Percentiles rank a stretch among this genome's conserved stretches.
Conservation (phyloP, 2,888 invertebrate species). For the Trichopoda pennipes region DNA sequence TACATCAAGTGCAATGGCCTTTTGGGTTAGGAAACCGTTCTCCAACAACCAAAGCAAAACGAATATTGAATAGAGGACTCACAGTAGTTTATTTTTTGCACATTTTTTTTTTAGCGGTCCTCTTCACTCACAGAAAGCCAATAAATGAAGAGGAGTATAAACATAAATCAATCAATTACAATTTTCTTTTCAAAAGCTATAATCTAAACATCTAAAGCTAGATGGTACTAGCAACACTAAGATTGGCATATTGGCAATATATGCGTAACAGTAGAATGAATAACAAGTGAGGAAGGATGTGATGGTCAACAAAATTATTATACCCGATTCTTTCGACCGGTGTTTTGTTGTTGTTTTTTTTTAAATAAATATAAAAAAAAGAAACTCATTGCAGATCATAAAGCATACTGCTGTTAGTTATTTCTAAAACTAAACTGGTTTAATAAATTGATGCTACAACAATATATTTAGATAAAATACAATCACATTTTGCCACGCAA, state of each 20-base stretch:
- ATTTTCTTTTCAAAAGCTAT: constrained; percentile 61
- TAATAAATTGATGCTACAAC: constrained; percentile 47
- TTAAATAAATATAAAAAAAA: not conserved
- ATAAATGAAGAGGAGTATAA: constrained; percentile 65
- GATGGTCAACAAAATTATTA: constrained; percentile 51
- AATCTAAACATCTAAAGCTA: constrained; percentile 40
- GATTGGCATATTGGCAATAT: constrained; percentile 38
- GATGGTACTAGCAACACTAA: constrained; percentile 5
- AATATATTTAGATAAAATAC: constrained; percentile 45
- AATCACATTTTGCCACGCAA: constrained; percentile 64
- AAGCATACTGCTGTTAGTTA: constrained; percentile 31
- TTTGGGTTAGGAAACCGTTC: constrained; percentile 47
- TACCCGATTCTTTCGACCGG: constrained; percentile 39
- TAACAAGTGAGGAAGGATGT: constrained; percentile 9
- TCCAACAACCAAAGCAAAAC: not conserved
- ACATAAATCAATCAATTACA: constrained; percentile 70
- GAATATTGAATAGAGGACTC: too few species aligned
- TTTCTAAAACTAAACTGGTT: constrained; percentile 51
- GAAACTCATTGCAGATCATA: constrained; percentile 18
- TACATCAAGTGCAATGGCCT: constrained; percentile 52
- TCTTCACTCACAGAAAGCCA: constrained; percentile 40
- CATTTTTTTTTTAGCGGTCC: constrained; percentile 31
- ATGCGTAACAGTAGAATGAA: constrained; percentile 61
- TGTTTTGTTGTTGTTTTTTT: not conserved
- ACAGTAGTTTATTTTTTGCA: not conserved